Evolutionary conservation across 2,797 vertebrate genomes (phyloP).

Genomic region (Crocidura indochinensis): DNA sequence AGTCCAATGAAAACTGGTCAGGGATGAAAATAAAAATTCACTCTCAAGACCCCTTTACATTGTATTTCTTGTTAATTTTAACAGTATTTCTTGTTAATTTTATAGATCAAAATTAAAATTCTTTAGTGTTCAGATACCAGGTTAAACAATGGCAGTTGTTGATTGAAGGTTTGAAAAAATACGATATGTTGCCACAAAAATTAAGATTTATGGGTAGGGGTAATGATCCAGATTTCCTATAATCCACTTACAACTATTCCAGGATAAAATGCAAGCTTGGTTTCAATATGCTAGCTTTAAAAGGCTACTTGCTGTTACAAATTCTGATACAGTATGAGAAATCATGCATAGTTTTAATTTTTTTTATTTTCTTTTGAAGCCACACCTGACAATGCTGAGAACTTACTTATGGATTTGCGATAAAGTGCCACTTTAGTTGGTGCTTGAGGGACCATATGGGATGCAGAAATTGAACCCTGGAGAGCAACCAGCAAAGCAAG

Average conservation of each 20-base stretch:
- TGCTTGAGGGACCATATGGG: too few species aligned
- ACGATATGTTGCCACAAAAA: background rate
- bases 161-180: background rate
- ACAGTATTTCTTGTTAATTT: background rate
- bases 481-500: too few species aligned
- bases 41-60: background rate
- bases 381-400: too few species aligned
- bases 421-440: too few species aligned
- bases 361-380: too few species aligned
- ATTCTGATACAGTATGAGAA: background rate
- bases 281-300: background rate
- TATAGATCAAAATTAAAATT: background rate
- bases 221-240: slow-evolving; percentile 15
- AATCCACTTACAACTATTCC: background rate
- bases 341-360: background rate
- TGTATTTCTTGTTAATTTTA: background rate
- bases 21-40: background rate
- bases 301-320: background rate
- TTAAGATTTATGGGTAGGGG: background rate
- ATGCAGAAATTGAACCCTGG: too few species aligned
- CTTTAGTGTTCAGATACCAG: background rate
- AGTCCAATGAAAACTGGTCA: background rate
- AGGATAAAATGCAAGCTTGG: background rate
- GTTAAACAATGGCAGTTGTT: background rate
- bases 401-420: too few species aligned